phyloP scores from a whole-genome alignment of 2,888 invertebrate genomes.

The Acronicta aceris region DNA sequence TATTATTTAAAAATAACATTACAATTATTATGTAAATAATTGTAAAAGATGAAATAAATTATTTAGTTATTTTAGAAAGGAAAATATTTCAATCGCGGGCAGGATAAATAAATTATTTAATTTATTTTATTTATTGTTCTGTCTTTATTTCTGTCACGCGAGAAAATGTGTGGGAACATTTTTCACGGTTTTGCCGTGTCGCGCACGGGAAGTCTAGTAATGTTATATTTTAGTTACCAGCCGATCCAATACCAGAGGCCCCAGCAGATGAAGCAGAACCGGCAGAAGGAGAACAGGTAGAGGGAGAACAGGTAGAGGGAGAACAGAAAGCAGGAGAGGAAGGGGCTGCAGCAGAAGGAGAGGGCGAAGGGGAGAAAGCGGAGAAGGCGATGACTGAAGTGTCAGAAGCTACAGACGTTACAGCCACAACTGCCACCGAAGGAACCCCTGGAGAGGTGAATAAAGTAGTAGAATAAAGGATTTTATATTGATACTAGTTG shows the following conservation, averaged over 20 bases:
- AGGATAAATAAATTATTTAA: no score
- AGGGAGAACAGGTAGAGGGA: slow-evolving; percentile 53
- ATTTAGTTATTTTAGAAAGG: no score
- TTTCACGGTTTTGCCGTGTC: no score
- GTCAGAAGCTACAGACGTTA: slow-evolving; percentile 9
- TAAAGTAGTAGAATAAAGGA: not conserved
- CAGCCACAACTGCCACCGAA: slow-evolving; percentile 8
- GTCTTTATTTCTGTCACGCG: no score
- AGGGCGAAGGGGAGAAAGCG: slow-evolving; percentile 29
- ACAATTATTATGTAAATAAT: no score
- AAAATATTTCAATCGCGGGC: no score
- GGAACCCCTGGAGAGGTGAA: slow-evolving; percentile 3
- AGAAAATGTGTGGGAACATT: no score
- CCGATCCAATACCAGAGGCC: slow-evolving; percentile 67
- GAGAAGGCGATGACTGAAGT: slow-evolving; percentile 51
- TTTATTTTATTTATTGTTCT: no score
- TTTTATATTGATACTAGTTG: no score
- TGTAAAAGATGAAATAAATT: no score
- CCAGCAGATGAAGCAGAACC: slow-evolving; percentile 56
- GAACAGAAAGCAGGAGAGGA: slow-evolving; percentile 53
- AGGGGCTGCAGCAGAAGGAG: slow-evolving; percentile 46
- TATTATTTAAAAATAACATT: no score
- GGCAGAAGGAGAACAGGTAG: slow-evolving; percentile 65
- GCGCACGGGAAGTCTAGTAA: not conserved
- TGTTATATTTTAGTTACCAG: slow-evolving; percentile 69